Evolutionary conservation across 2,888 invertebrate species (phyloP).

Genomic region (Harmothoe impar): DNA sequence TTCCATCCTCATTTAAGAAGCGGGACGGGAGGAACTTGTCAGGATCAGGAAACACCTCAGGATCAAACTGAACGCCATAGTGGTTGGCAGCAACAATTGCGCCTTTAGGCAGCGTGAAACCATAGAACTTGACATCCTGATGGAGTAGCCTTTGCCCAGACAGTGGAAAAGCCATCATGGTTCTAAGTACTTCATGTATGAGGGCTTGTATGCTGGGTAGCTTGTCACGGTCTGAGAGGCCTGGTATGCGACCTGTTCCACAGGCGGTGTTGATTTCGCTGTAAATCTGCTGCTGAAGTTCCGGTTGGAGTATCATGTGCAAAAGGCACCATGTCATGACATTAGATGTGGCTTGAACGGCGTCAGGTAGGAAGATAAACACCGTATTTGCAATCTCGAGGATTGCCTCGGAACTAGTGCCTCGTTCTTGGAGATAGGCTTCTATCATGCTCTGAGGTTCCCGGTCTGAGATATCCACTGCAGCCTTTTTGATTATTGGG

Average conservation of each 20-base stretch:
- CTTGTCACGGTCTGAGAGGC: not conserved
- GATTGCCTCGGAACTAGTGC: not conserved
- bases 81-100: not conserved
- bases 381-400: not conserved
- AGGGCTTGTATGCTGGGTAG: not conserved
- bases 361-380: not conserved
- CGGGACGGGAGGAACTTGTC: not conserved
- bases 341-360: not conserved
- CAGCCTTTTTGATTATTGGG: not conserved
- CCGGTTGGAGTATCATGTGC: not conserved
- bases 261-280: not conserved
- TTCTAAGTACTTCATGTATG: not conserved
- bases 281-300: not conserved
- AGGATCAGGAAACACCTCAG: not conserved
- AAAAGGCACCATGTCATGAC: not conserved
- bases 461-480: not conserved
- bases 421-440: not conserved
- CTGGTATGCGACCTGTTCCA: not conserved
- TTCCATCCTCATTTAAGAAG: not conserved
- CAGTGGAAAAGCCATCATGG: not conserved
- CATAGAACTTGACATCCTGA: not conserved
- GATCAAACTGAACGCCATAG: not conserved
- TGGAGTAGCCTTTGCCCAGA: not conserved
- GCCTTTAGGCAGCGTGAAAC: too few relatives aligned
- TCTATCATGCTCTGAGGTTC: not conserved